Percentiles rank a stretch among this genome's conserved stretches.
Conservation (phyloP, 2,888 invertebrate species). For the Volucella inflata region DNA sequence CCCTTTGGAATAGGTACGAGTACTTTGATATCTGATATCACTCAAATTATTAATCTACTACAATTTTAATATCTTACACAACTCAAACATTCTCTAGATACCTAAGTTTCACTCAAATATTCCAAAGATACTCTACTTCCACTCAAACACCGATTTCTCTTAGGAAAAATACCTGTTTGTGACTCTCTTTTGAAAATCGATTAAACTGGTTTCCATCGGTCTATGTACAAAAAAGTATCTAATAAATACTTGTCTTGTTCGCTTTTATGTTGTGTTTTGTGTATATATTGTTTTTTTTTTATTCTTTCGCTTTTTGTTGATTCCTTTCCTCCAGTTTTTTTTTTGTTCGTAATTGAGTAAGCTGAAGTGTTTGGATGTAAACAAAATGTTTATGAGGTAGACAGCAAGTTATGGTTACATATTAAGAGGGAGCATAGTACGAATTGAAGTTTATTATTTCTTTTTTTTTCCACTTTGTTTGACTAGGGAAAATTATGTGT, state of each 20-base stretch:
- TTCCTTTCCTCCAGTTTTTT: slow-evolving; percentile 20
- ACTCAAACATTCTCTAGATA: slow-evolving; percentile 24
- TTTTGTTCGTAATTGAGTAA: slow-evolving; percentile 58
- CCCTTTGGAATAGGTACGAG: not conserved
- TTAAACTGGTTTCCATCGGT: slow-evolving; percentile 67
- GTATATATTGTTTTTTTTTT: slow-evolving; percentile 17
- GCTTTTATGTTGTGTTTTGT: slow-evolving; percentile 58
- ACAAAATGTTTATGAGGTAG: slow-evolving; percentile 68
- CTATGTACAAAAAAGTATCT: slow-evolving; percentile 40
- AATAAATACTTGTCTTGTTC: slow-evolving; percentile 64
- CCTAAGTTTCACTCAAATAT: slow-evolving; percentile 29
- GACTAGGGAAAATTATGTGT: slow-evolving; percentile 38
- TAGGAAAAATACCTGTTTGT: slow-evolving; percentile 43
- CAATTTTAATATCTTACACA: slow-evolving; percentile 5
- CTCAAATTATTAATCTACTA: slow-evolving; percentile 51
- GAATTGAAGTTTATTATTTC: slow-evolving; percentile 1
- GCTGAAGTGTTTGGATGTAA: slow-evolving; percentile 67
- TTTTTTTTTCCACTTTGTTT: slow-evolving; percentile 14
- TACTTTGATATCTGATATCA: not conserved
- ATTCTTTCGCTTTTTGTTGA: not conserved
- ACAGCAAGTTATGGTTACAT: slow-evolving; percentile 52
- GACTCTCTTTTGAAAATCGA: slow-evolving; percentile 60
- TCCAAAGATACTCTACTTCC: not conserved
- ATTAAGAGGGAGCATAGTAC: slow-evolving; percentile 32
- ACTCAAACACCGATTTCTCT: slow-evolving; percentile 20